Percentiles rank a stretch among this genome's conserved stretches.
phyloP scores from a whole-genome alignment of 2,797 vertebrate species.

The Sebastes itinus region DNA sequence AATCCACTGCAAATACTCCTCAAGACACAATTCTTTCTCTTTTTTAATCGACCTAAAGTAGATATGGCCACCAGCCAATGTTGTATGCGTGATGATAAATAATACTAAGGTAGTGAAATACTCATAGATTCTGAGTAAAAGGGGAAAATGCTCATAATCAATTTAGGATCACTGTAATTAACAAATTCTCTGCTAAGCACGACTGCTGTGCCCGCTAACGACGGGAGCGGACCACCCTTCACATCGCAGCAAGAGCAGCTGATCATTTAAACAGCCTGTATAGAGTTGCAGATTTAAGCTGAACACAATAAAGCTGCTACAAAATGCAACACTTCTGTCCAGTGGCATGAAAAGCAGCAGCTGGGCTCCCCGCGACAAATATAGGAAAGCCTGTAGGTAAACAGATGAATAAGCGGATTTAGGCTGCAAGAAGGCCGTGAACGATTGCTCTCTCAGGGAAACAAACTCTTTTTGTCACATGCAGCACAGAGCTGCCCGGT shows the following conservation, averaged over 20 bases:
- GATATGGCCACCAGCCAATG: background rate
- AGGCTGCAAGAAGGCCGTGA: conserved; percentile 55
- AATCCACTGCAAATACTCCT: background rate
- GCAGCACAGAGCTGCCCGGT: conserved; percentile 48
- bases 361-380: conserved; percentile 44
- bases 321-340: conserved; percentile 24
- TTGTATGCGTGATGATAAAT: background rate
- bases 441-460: conserved; percentile 63
- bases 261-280: conserved; percentile 33
- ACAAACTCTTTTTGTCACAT: conserved; percentile 63
- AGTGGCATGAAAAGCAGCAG: conserved; percentile 34
- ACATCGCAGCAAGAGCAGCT: conserved; percentile 6
- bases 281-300: conserved; percentile 19
- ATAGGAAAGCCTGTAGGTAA: conserved; percentile 64
- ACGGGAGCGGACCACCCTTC: conserved; percentile 7
- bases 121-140: background rate
- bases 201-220: background rate
- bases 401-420: conserved; percentile 71
- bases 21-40: background rate
- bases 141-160: background rate
- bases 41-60: conserved; percentile 9
- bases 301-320: background rate
- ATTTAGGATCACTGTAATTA: background rate
- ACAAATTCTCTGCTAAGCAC: background rate
- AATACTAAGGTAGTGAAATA: background rate